phyloP scores from a whole-genome alignment of 2,888 invertebrate species.

The Eilema sororculum region DNA sequence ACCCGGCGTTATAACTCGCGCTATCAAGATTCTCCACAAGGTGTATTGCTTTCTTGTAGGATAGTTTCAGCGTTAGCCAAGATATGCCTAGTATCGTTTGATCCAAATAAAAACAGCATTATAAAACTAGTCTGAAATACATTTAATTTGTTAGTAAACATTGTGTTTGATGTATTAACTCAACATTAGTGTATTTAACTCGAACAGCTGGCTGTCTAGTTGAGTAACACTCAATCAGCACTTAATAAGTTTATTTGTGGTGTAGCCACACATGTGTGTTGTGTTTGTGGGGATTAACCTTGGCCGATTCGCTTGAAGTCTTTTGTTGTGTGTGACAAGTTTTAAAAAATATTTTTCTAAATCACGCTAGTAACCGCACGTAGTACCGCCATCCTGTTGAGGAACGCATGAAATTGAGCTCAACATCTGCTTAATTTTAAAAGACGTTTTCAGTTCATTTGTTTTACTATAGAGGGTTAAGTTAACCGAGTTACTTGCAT shows the following conservation, averaged over 20 bases:
- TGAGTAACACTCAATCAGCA: conserved; percentile 50
- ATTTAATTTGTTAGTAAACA: conserved; percentile 1
- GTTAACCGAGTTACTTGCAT: too few species aligned
- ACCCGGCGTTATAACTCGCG: too few species aligned
- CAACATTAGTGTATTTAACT: not conserved
- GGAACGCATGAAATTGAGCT: too few species aligned
- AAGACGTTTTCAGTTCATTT: too few species aligned
- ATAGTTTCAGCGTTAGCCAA: too few species aligned
- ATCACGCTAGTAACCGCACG: not conserved
- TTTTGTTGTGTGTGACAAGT: conserved; percentile 35
- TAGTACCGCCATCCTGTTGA: not conserved
- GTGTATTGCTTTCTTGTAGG: too few species aligned
- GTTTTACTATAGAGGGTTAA: too few species aligned
- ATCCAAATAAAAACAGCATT: not conserved
- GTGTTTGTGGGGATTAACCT: conserved; percentile 56
- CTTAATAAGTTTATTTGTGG: conserved; percentile 47
- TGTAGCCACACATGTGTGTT: conserved; percentile 41
- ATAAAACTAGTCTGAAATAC: not conserved
- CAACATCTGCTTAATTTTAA: too few species aligned
- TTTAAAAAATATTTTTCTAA: not conserved
- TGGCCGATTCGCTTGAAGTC: conserved; percentile 55
- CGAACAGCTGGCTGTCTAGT: conserved; percentile 22
- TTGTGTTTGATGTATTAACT: not conserved
- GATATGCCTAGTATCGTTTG: too few species aligned
- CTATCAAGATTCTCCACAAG: too few species aligned